Conservation (phyloP, 2,113 vertebrate genomes). For the Pardalotus punctatus region DNA sequence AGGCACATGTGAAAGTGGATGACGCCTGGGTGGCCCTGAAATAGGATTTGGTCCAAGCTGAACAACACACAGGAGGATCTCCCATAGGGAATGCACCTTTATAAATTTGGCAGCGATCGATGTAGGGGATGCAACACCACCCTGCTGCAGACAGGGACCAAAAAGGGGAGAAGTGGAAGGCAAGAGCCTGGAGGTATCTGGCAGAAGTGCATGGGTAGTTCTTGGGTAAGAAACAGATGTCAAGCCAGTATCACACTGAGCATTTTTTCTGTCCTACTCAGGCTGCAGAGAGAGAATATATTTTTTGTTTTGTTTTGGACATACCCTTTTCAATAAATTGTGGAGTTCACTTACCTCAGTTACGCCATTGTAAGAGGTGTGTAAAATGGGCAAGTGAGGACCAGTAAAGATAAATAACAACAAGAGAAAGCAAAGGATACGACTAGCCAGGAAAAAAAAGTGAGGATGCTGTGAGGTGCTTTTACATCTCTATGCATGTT, state of each 20-base stretch:
- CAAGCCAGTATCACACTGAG: background rate
- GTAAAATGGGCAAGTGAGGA: background rate
- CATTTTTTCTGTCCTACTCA: background rate
- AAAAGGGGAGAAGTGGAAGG: background rate
- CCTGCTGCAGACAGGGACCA: background rate
- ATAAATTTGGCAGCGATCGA: fast-evolving
- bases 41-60: background rate
- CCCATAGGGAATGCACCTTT: background rate
- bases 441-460: background rate
- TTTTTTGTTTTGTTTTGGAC: background rate
- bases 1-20: background rate
- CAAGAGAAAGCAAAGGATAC: background rate
- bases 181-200: background rate
- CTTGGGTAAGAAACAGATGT: background rate
- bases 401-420: background rate
- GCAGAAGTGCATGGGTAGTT: background rate
- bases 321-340: background rate
- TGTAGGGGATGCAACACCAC: background rate
- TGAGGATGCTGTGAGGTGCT: background rate
- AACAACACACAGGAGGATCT: background rate
- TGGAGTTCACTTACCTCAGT: background rate
- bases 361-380: background rate
- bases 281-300: background rate
- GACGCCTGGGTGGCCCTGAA: background rate
- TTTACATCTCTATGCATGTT: fast-evolving